Evolutionary conservation across 2,113 vertebrate species (phyloP), one percentile per base, ranked within the genome.

Genomic region (Bufo bufo): DNA sequence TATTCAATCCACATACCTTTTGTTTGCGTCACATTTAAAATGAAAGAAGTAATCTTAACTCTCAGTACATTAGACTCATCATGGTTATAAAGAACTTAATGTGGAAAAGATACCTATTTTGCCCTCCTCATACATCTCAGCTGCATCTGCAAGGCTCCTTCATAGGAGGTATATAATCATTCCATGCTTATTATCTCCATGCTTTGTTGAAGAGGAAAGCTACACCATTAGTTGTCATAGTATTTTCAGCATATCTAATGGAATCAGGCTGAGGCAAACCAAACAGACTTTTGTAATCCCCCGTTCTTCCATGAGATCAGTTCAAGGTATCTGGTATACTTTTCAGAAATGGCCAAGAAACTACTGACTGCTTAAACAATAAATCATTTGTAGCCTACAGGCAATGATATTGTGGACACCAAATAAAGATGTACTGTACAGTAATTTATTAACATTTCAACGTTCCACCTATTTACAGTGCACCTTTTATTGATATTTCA

Each of bases 181-280:
- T 92, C 91, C 52, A 72, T 86, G 92, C 92, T 89, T 72, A 90
- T 88, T 92, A 83, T 77, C 91, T 90, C 87, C 33, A 54, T 85
- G 56, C 65, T 80, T 88, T 47, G 89, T 91, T 92, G 89, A 86
- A 89, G 91, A 78, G 71, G 90, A 88, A 90, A 92, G 71, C 74
- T 90, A 77, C 58, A 80, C 33, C 33, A 1, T 33, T 1, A 33
- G 33, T 33, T 33, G 33, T 33, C 33, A 80, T 89, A 89, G 91
- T 0, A 0, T 85, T 90, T 81, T 89, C 87, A 85, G 79, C 89
- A 77, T 87, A 72, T 65, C 54, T 69, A 69, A 89, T 90, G 52
- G 43, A 85, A 83, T 87, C 33, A 6, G 84, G 13, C 81, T 91
- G 87, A 90, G 91, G 91, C 92, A 92, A 87, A 54, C 75, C 71